phyloP scores from a whole-genome alignment of 2,113 vertebrate genomes.

The Syngnathus floridae region DNA sequence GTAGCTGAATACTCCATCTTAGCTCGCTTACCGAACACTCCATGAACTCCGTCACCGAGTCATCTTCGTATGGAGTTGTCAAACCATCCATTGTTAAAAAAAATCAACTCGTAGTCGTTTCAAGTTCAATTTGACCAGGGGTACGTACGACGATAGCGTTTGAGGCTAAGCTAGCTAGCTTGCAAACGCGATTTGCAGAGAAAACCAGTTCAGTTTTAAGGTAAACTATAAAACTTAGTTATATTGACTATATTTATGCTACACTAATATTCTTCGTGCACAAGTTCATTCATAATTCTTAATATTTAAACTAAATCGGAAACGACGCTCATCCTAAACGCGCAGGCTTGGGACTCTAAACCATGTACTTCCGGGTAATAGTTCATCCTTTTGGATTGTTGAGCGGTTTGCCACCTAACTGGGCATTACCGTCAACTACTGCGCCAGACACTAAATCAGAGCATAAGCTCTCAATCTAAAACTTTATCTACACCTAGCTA shows the following conservation, averaged over 20 bases:
- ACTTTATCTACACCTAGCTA: too few relatives aligned
- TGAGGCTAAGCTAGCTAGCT: background rate
- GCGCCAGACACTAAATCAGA: too few relatives aligned
- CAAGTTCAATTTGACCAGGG: background rate
- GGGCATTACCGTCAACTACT: too few relatives aligned
- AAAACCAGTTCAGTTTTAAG: background rate
- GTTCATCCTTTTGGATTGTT: too few relatives aligned
- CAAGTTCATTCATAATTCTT: background rate
- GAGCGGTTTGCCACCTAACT: too few relatives aligned
- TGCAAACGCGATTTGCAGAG: background rate
- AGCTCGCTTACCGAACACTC: slow-evolving; percentile 20
- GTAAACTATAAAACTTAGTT: background rate
- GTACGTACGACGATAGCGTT: background rate
- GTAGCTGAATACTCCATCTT: background rate
- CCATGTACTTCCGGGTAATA: background rate
- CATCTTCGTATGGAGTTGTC: slow-evolving; percentile 29
- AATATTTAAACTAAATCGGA: background rate
- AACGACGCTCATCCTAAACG: background rate
- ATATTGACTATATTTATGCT: background rate
- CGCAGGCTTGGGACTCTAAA: background rate
- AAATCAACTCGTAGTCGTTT: too few relatives aligned
- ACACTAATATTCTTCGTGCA: background rate
- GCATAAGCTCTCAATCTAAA: too few relatives aligned
- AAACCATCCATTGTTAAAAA: slow-evolving; percentile 21
- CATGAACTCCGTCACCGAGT: slow-evolving; percentile 12